These are phyloP conservation scores for Lamprotornis superbus DNA, from an alignment of 2,113 vertebrate species.

Conservation along the genomic window DNA sequence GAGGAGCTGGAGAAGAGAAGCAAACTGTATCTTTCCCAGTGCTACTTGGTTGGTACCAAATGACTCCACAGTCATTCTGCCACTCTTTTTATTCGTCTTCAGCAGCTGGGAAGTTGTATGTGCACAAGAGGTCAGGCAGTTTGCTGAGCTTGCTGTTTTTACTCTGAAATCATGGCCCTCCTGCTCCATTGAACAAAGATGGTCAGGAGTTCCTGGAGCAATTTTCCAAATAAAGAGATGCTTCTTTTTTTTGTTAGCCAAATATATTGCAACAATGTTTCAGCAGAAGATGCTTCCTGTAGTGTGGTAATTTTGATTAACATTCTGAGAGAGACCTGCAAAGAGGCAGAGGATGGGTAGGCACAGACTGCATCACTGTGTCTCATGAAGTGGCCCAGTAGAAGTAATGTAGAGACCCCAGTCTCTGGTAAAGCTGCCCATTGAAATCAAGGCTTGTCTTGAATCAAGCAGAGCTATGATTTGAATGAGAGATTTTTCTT, in stretches of 20 bases:
- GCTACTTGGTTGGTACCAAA: background rate
- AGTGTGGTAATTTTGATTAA: background rate
- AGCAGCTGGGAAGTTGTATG: background rate
- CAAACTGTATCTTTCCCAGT: background rate
- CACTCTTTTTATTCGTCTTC: background rate
- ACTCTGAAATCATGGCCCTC: background rate
- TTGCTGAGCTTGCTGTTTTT: background rate
- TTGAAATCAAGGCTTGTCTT: background rate
- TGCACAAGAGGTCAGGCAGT: background rate
- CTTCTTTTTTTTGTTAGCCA: background rate
- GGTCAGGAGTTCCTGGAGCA: conserved; percentile 2
- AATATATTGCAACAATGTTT: conserved; percentile 16
- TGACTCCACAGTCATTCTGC: background rate
- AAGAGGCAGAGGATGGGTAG: background rate
- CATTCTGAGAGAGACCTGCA: background rate
- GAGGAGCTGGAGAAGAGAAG: background rate
- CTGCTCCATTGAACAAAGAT: background rate
- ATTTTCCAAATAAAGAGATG: conserved; percentile 31
- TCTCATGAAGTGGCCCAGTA: background rate
- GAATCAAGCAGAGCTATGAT: background rate
- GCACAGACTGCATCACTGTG: background rate
- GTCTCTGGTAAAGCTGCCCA: background rate
- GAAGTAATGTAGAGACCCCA: background rate
- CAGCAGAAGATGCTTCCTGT: background rate
- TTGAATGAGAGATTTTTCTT: background rate